These are phyloP conservation scores for Morpho deidamia DNA, from an alignment of 2,888 invertebrate species.

Conservation along the genomic window DNA sequence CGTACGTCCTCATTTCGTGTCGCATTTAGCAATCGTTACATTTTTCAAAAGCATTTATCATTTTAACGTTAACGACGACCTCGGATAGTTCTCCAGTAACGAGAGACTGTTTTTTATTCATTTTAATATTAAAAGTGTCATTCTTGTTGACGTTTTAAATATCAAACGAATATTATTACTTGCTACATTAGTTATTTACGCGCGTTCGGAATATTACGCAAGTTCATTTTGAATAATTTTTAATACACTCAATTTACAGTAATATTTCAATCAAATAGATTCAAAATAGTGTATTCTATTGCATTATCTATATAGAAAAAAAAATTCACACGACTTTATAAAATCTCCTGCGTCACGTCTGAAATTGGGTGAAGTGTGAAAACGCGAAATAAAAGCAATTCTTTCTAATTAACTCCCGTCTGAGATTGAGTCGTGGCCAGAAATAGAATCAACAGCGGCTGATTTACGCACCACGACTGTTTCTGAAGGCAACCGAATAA, in stretches of 20 bases:
- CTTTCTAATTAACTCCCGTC: constrained; percentile 72
- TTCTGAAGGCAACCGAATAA: constrained; percentile 64
- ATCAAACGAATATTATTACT: neutral
- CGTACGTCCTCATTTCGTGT: constrained; percentile 65
- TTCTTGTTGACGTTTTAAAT: constrained; percentile 3
- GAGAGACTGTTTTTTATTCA: constrained; percentile 11
- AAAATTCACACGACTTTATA: constrained; percentile 21
- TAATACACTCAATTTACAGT: neutral
- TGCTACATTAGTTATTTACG: neutral
- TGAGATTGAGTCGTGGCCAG: constrained; percentile 52
- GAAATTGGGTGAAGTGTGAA: constrained; percentile 56
- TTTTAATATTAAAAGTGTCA: constrained; percentile 11
- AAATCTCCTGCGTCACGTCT: constrained; percentile 52
- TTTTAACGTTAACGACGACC: constrained; percentile 55
- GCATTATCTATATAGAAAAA: neutral
- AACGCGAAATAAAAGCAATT: constrained; percentile 77
- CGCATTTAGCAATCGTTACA: constrained; percentile 59
- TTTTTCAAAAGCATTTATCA: constrained; percentile 65
- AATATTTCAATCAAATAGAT: too few species aligned
- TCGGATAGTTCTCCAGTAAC: constrained; percentile 30
- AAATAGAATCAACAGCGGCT: constrained; percentile 59
- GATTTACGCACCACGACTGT: constrained; percentile 69
- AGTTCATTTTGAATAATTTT: neutral
- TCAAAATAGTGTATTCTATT: neutral
- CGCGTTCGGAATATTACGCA: neutral